Conservation (phyloP, 2,113 vertebrate species). For the Nerophis ophidion region DNA sequence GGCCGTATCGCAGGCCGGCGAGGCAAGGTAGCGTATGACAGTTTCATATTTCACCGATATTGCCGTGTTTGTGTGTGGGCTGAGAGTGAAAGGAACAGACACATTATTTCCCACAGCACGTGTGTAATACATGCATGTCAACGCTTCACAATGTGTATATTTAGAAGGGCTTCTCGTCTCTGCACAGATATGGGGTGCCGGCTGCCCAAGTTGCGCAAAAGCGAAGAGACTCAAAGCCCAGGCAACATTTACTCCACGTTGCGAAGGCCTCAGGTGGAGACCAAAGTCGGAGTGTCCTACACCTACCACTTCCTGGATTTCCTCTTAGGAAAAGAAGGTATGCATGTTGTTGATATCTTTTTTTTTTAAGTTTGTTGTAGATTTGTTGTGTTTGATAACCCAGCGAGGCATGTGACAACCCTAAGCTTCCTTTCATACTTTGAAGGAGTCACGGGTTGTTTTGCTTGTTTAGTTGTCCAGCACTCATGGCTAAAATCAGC, state of each 20-base stretch:
- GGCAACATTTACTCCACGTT: constrained; percentile 96
- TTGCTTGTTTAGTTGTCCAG: not conserved
- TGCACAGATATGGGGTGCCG: constrained; percentile 84
- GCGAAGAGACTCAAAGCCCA: constrained; percentile 82
- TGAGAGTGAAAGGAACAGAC: constrained; percentile 2
- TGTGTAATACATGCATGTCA: constrained; percentile 15
- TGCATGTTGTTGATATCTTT: constrained; percentile 25
- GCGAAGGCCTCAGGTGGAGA: constrained; percentile 92
- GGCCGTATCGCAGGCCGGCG: constrained; percentile 51
- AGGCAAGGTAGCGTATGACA: constrained; percentile 58
- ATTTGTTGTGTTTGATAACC: not conserved
- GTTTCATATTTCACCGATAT: constrained; percentile 43
- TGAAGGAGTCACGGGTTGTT: constrained; percentile 22
- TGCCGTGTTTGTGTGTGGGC: constrained; percentile 1
- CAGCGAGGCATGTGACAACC: constrained; percentile 17
- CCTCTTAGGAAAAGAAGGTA: constrained; percentile 84
- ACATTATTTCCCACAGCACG: constrained; percentile 27
- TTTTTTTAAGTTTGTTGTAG: not conserved
- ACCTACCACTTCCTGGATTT: constrained; percentile 94
- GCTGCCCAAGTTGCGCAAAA: constrained; percentile 85
- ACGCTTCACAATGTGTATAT: constrained; percentile 41
- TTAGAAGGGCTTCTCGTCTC: constrained; percentile 40
- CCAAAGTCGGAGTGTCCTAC: constrained; percentile 85
- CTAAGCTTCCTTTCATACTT: constrained; percentile 22
- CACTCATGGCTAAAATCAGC: not conserved